Percentiles rank a stretch among this genome's conserved stretches.
phyloP scores from a whole-genome alignment of 2,888 invertebrate species.

The Sminthurinus aureus region DNA sequence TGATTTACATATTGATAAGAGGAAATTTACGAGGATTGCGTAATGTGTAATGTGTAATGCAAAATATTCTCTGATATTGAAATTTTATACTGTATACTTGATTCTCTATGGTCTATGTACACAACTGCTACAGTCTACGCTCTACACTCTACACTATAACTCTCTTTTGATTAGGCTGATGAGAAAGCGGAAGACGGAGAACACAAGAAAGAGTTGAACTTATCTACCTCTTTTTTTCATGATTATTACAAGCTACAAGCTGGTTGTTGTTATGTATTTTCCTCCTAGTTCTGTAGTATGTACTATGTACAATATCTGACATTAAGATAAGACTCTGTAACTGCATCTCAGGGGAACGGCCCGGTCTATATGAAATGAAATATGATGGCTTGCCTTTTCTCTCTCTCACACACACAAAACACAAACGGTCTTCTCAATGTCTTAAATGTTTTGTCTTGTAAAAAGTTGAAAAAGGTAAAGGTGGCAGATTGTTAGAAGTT shows the following conservation, averaged over 20 bases:
- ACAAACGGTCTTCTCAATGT: background rate
- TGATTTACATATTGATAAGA: too few relatives aligned
- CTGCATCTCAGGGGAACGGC: conserved; percentile 24
- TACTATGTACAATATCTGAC: conserved; percentile 4
- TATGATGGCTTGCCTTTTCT: conserved; percentile 13
- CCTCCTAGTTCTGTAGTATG: background rate
- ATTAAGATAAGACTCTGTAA: conserved; percentile 9
- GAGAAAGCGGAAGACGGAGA: background rate
- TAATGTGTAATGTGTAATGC: too few relatives aligned
- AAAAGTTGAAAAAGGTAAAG: background rate
- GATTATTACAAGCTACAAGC: background rate
- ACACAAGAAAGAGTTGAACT: background rate
- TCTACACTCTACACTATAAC: background rate
- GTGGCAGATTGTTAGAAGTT: too few relatives aligned
- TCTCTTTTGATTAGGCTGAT: background rate
- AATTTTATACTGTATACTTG: too few relatives aligned
- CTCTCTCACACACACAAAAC: background rate
- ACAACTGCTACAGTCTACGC: too few relatives aligned
- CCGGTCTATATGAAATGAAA: conserved; percentile 31
- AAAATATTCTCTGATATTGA: too few relatives aligned
- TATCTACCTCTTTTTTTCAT: background rate
- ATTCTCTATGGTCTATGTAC: too few relatives aligned
- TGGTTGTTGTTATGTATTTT: background rate
- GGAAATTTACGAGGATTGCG: too few relatives aligned
- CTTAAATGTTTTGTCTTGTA: background rate